Evolutionary conservation across 2,113 vertebrate species (phyloP).

Genomic region (Leucopsar rothschildi): DNA sequence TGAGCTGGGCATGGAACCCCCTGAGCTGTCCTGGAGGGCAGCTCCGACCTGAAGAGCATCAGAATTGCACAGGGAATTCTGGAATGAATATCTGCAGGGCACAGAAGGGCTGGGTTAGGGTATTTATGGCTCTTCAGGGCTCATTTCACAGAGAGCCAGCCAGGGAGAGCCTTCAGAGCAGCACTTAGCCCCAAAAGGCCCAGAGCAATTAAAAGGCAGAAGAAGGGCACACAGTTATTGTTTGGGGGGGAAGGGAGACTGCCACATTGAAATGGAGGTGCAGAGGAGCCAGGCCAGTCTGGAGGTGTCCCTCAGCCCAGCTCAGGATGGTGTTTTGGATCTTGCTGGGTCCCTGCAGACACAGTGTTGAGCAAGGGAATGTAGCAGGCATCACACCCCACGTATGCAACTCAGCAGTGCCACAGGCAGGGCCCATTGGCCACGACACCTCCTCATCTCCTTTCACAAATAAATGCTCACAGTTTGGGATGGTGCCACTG

Average conservation of each 20-base stretch:
- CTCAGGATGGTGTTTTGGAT: neutral
- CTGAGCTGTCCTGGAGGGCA: neutral
- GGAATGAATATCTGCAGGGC: neutral
- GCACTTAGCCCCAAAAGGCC: neutral
- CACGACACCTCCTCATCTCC: accelerated
- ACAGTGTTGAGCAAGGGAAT: accelerated
- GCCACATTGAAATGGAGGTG: accelerated
- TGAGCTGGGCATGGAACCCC: accelerated
- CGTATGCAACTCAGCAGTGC: accelerated
- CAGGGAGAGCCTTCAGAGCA: neutral
- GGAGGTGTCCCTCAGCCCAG: neutral
- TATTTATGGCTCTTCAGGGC: neutral
- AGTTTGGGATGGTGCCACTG: accelerated
- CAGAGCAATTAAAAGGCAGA: neutral
- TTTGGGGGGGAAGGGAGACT: neutral
- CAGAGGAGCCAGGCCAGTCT: neutral
- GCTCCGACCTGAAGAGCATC: neutral
- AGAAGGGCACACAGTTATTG: neutral
- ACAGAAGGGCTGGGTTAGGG: neutral
- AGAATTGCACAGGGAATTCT: neutral
- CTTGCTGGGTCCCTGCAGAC: too few relatives aligned
- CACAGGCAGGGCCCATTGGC: neutral
- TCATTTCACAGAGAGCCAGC: neutral
- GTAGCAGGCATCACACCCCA: accelerated
- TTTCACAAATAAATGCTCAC: neutral